Evolutionary conservation across 2,888 invertebrate species (phyloP), one percentile per base, ranked within the genome.

Genomic region (Clanis bilineata): DNA sequence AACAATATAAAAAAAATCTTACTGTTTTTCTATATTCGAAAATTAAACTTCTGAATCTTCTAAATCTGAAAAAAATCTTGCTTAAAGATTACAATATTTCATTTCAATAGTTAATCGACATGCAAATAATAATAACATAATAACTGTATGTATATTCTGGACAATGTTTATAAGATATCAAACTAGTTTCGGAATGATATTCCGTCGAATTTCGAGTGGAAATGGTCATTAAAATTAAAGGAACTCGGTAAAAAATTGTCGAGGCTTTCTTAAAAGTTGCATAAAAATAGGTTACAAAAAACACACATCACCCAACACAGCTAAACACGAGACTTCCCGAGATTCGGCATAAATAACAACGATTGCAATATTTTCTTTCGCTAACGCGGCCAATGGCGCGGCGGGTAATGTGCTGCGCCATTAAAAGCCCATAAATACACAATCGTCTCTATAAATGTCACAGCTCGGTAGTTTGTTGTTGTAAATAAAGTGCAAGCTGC

Each of bases 351-450:
- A 86, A 83, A 86, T 83, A 86, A 82, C 80, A 67, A 74, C 79
- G 84, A 82, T 85, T 82, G 85, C 85, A 82, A 85, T 83, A 83
- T 85, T 85, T 83, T 83, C 84, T 82, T 56, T 74, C 75, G 76
- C 75, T 79, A 77, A 80, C 80, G 81, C 85, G 70, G 71, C 64
- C 72, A 67, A 61, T 66, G 64, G 66, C 72, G 73, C 64, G 66
- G 65, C 71, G 72, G 77, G 84, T 91, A 91, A 91, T 90, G 90
- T 86, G 83, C 81, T 69, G 74, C 64, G 79, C 86, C 91, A 90
- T 90, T 91, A 91, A 90, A 89, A 88, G 78, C 70, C 83, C 86
- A 90, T 88, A 91, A 91, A 90, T 90, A 89, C 82, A 79, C 81
- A 79, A 85, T 85, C 83, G 83, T 83, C 82, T 85, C 85, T 83